A percentile compares a stretch with the other conserved stretches of the same genome.
phyloP scores from a whole-genome alignment of 2,113 vertebrate genomes.

The Notarius lentiginosus region DNA sequence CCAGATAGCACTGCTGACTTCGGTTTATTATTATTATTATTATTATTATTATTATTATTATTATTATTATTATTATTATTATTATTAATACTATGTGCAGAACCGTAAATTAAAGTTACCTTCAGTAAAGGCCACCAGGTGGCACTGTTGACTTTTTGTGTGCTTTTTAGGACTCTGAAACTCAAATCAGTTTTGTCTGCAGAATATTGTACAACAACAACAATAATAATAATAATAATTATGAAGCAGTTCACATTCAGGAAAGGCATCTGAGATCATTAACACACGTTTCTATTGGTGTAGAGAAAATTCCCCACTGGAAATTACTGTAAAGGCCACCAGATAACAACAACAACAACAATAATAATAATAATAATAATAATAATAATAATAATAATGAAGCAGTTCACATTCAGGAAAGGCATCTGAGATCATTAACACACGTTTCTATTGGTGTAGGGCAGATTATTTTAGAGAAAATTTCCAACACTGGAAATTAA shows the following conservation, averaged over 20 bases:
- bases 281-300: too few species aligned
- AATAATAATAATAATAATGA: not conserved
- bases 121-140: not conserved
- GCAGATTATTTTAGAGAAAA: not conserved
- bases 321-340: too few species aligned
- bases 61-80: not conserved
- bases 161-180: not conserved
- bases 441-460: not conserved
- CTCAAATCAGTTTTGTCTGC: too few species aligned
- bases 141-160: not conserved
- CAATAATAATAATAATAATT: not conserved
- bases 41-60: too few species aligned
- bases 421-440: not conserved
- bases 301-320: too few species aligned
- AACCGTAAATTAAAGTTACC: not conserved
- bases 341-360: not conserved
- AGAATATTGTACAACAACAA: not conserved
- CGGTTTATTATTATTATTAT: not conserved
- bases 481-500: not conserved
- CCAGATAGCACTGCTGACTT: slow-evolving; percentile 26
- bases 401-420: not conserved
- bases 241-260: too few species aligned
- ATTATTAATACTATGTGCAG: too few species aligned
- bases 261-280: too few species aligned
- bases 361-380: not conserved